phyloP scores from a whole-genome alignment of 2,797 vertebrate genomes.

The Lophius americanus region DNA sequence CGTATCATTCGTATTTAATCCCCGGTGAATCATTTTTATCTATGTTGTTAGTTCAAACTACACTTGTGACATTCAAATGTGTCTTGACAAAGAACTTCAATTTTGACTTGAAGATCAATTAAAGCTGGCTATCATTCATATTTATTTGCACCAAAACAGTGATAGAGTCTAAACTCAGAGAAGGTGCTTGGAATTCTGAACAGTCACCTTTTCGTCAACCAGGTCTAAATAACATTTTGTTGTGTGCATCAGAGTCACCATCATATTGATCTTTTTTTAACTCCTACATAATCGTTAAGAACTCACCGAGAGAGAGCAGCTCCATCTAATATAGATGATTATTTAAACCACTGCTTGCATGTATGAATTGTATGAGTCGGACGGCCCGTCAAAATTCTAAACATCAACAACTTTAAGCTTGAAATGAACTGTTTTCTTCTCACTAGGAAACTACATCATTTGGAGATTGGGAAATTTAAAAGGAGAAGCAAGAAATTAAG shows the following conservation, averaged over 20 bases:
- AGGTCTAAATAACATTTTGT: not conserved
- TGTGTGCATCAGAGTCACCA: not conserved
- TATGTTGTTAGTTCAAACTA: not conserved
- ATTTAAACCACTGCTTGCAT: not conserved
- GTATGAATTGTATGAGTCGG: not conserved
- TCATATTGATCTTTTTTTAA: conserved; percentile 24
- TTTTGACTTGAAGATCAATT: no score
- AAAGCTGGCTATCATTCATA: not conserved
- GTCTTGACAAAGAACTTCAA: not conserved
- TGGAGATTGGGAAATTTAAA: not conserved
- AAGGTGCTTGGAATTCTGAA: not conserved
- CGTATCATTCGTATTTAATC: no score
- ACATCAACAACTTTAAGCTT: not conserved
- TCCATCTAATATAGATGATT: not conserved
- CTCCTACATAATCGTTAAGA: conserved; percentile 14
- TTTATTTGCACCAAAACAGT: not conserved
- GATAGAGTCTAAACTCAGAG: not conserved
- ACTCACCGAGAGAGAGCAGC: not conserved
- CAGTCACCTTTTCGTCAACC: not conserved
- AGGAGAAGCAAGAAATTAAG: not conserved
- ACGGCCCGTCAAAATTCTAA: not conserved
- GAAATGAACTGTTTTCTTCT: not conserved
- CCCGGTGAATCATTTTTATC: not conserved
- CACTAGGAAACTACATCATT: no score
- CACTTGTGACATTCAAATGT: not conserved